Base-by-base conservation (phyloP, 2,888 invertebrate species). In the Leptarthrus brevirostris region DNA sequence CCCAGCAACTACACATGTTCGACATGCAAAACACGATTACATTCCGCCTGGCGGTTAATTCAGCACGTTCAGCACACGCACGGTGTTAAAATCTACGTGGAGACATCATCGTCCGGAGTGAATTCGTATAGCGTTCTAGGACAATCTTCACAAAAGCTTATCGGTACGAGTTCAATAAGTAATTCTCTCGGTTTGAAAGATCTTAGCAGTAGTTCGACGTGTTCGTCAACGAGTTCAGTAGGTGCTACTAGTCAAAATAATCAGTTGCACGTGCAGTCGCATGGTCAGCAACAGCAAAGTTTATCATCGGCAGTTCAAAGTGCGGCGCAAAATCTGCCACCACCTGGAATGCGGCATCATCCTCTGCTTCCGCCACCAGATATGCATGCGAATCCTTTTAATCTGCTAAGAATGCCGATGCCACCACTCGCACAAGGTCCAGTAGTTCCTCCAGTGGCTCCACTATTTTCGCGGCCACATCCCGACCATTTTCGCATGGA, bases 51-150 rank as follows among this genome's bases (percentile, higher is more conserved):
- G 98, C 89, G 93, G 74, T 88, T 98, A 76, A 90, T 98, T 47
- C 97, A 97, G 83, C 98, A 98, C 84, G 97, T 94, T 26, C 97
- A 98, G 85, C 93, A 93, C 81, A 91, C 93, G 75, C 98, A 98
- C 82, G 97, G 97, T 18, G 92, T 97, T 76, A 94, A 95, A 85
- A 94, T 98, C 81, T 98, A 96, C 87, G 89, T 93, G 70, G 94
- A 94, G 80, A 87, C 84, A 20, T 81, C 83, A 73, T 82, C 79
- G 54, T 86, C 82, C 66, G 56, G 75, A 10, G 40, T 58, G 18
- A 74, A 34, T 53, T 74, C 74, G 53, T 76, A 70, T 53, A 76
- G 58, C 44, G 14, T 73, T 16, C 30, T 76, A 40, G 73, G 64
- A 77, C 81, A 71, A 78, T 79, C 66, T 73, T 80, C 36, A 74